phyloP scores from a whole-genome alignment of 1,140 invertebrate species.

The Brachionus calyciflorus region DNA sequence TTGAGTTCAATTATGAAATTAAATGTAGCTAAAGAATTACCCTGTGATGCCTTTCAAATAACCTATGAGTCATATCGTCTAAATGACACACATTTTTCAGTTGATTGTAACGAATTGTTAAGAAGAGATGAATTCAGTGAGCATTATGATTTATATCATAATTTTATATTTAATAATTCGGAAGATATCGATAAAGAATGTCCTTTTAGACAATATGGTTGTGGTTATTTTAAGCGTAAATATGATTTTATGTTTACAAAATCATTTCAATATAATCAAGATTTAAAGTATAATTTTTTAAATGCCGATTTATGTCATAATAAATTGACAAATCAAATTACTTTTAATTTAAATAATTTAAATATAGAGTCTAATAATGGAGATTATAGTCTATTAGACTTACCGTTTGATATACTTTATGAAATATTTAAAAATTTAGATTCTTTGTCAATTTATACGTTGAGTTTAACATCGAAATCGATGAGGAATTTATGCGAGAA shows the following conservation, averaged over 20 bases:
- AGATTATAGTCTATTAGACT: not conserved
- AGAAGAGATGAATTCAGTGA: not conserved
- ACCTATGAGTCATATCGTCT: conserved; percentile 10
- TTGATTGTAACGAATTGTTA: conserved; percentile 7
- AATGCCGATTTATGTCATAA: not conserved
- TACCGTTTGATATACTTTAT: conserved; percentile 21
- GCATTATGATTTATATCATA: conserved; percentile 35
- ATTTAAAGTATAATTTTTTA: not conserved
- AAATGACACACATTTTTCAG: conserved; percentile 4
- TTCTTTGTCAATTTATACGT: conserved; percentile 3
- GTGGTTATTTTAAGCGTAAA: not conserved
- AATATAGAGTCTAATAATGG: not conserved
- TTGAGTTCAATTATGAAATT: not conserved
- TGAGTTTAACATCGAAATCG: not conserved
- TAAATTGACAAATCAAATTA: not conserved
- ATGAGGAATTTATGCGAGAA: conserved; percentile 21
- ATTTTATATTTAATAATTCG: conserved; percentile 2
- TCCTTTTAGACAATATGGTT: conserved; percentile 26
- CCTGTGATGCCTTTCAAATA: conserved; percentile 41
- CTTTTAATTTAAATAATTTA: conserved; percentile 3
- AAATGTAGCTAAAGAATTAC: conserved; percentile 40
- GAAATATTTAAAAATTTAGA: conserved; percentile 33
- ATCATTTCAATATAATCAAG: not conserved
- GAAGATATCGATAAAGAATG: conserved; percentile 7
- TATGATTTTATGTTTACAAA: conserved; percentile 37